A percentile compares a stretch with the other conserved stretches of the same genome.
Conservation (phyloP, 2,113 vertebrate genomes). For the Mormyrus iriodes region DNA sequence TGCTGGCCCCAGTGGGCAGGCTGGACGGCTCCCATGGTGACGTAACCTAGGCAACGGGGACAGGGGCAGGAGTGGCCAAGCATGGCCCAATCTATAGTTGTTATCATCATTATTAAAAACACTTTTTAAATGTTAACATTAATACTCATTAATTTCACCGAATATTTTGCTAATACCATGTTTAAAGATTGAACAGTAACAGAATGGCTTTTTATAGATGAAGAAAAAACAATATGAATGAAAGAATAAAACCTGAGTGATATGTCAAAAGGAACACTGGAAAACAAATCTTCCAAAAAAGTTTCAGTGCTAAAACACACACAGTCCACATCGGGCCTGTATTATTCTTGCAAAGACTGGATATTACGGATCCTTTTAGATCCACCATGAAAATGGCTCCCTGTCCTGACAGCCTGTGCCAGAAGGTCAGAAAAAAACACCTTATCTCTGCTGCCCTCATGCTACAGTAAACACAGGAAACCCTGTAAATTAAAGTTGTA, state of each 20-base stretch:
- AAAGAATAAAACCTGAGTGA: neutral
- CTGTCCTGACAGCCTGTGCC: neutral
- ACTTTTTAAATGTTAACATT: neutral
- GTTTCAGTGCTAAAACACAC: neutral
- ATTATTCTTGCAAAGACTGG: conserved; percentile 5
- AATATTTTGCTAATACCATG: neutral
- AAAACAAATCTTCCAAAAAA: neutral
- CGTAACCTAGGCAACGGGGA: conserved; percentile 75
- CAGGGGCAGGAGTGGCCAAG: neutral
- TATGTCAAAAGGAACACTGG: neutral
- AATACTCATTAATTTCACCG: neutral
- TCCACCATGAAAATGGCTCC: neutral
- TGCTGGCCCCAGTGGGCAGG: conserved; percentile 96
- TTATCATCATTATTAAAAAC: neutral
- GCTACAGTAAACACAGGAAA: neutral
- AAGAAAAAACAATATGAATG: neutral
- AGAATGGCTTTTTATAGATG: neutral
- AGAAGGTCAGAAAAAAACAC: neutral
- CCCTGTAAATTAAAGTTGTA: neutral
- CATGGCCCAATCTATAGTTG: neutral
- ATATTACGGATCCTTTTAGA: neutral
- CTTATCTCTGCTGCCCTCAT: neutral
- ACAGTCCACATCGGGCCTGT: neutral
- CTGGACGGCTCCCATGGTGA: conserved; percentile 94
- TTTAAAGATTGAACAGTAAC: neutral